phyloP scores from a whole-genome alignment of 2,797 vertebrate species.

The Kryptopterus vitreolus region DNA sequence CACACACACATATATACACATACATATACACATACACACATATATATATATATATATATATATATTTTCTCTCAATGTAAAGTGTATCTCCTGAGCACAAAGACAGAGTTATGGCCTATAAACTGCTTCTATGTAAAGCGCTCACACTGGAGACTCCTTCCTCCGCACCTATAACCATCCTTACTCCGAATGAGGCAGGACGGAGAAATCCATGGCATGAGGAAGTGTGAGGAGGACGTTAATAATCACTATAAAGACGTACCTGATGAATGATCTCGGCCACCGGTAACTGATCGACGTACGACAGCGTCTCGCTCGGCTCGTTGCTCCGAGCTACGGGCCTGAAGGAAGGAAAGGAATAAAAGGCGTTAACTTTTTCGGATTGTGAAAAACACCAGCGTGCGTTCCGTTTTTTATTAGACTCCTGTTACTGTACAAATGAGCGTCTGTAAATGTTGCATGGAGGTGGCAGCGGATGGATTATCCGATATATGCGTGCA shows the following conservation, averaged over 20 bases:
- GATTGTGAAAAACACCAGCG: slow-evolving; percentile 25
- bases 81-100: background rate
- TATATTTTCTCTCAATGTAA: background rate
- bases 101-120: background rate
- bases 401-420: too few species aligned
- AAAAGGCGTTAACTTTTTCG: slow-evolving; percentile 35
- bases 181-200: too few species aligned
- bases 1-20: too few species aligned
- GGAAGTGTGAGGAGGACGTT: too few species aligned
- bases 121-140: slow-evolving; percentile 1
- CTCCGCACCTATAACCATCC: too few species aligned
- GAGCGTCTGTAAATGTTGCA: too few species aligned
- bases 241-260: slow-evolving; percentile 32
- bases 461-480: too few species aligned
- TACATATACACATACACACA: too few species aligned
- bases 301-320: slow-evolving; percentile 71
- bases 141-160: background rate
- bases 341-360: slow-evolving; percentile 57
- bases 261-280: slow-evolving; percentile 98
- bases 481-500: background rate
- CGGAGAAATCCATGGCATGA: too few species aligned
- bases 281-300: slow-evolving; percentile 90
- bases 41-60: too few species aligned
- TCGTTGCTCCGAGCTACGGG: slow-evolving; percentile 57
- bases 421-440: too few species aligned